Evolutionary conservation across 2,113 vertebrate genomes (phyloP).

Genomic region (Arenaria interpres): DNA sequence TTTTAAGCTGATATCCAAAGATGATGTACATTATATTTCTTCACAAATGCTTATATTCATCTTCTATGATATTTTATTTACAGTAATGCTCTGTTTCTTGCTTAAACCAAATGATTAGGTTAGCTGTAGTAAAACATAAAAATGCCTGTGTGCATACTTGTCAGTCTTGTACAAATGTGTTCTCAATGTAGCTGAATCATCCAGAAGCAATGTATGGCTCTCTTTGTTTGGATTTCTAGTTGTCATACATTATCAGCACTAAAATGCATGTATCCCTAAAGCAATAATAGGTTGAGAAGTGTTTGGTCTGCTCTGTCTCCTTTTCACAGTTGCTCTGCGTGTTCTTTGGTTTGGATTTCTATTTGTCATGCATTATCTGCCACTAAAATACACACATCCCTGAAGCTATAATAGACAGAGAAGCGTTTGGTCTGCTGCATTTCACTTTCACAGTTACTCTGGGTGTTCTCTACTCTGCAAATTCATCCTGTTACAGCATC

Average conservation of each 20-base stretch:
- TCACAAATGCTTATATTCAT: neutral
- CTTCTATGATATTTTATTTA: neutral
- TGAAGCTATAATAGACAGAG: neutral
- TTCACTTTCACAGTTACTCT: neutral
- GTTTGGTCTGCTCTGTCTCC: neutral
- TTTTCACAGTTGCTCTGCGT: neutral
- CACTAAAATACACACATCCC: neutral
- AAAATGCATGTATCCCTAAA: neutral
- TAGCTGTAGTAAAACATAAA: neutral
- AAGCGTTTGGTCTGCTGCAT: neutral
- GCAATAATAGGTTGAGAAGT: neutral
- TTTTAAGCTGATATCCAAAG: neutral
- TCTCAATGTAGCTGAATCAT: neutral
- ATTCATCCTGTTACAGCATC: neutral
- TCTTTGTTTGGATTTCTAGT: neutral
- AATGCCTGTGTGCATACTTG: neutral
- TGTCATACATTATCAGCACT: neutral
- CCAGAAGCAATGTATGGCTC: neutral
- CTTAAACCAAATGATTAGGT: neutral
- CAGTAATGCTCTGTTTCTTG: neutral
- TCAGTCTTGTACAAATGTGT: neutral
- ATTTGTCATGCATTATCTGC: neutral
- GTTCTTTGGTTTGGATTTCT: constrained; percentile 2
- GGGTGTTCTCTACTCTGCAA: neutral
- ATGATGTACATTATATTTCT: neutral